phyloP scores from a whole-genome alignment of 2,888 invertebrate species.

The Calliscelio sp. region DNA sequence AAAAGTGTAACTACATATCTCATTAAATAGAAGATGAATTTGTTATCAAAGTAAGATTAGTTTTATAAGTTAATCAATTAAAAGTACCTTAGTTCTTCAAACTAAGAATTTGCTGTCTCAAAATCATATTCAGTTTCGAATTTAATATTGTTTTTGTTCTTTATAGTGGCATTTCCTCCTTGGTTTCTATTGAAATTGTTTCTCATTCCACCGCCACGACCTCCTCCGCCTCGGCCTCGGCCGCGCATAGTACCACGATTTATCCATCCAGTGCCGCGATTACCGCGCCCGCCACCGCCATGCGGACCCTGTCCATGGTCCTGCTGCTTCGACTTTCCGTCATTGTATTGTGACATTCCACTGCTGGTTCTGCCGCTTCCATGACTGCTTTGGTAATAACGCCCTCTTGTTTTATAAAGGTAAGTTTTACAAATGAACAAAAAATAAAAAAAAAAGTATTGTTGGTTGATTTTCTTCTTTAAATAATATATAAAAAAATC shows the following conservation, averaged over 20 bases:
- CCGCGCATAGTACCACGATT: constrained; percentile 85
- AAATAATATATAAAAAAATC: neutral
- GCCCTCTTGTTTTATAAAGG: constrained; percentile 29
- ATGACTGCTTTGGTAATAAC: constrained; percentile 76
- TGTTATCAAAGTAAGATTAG: too few species aligned
- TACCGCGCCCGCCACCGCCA: constrained; percentile 85
- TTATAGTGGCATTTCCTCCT: constrained; percentile 82
- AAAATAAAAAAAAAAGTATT: too few species aligned
- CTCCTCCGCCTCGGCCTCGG: constrained; percentile 74
- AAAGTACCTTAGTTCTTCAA: constrained; percentile 92
- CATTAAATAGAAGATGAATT: too few species aligned
- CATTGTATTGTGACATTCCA: constrained; percentile 83
- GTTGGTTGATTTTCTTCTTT: too few species aligned
- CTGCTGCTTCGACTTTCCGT: constrained; percentile 78
- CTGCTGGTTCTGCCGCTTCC: constrained; percentile 80
- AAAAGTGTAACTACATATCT: too few species aligned
- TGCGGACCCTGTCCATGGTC: constrained; percentile 74
- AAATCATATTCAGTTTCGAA: constrained; percentile 99
- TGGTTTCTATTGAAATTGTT: constrained; percentile 84
- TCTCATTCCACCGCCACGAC: constrained; percentile 72
- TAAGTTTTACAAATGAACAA: too few species aligned
- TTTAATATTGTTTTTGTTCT: constrained; percentile 91
- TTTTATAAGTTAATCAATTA: too few species aligned
- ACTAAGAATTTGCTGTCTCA: constrained; percentile 99
- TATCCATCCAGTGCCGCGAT: constrained; percentile 84